These are phyloP conservation scores for Drosophila oshimai DNA, from an alignment of 1,140 invertebrate species.

Conservation along the genomic window DNA sequence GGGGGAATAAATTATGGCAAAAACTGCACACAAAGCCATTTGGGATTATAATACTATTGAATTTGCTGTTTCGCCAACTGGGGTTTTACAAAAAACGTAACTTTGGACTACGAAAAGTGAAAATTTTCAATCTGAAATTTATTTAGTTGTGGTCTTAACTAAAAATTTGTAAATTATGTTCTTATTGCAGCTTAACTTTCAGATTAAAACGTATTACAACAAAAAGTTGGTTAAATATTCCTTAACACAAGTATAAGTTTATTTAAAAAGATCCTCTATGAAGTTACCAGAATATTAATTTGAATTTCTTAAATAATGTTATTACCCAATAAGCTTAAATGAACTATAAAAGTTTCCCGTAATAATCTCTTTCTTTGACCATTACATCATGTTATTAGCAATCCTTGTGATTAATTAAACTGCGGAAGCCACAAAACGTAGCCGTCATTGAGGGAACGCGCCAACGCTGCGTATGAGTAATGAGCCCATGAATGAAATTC, in stretches of 20 bases:
- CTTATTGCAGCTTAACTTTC: no score
- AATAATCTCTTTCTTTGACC: constrained; percentile 11
- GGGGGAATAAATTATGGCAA: constrained; percentile 26
- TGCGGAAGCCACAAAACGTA: constrained; percentile 48
- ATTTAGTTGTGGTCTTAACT: no score
- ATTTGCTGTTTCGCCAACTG: neutral
- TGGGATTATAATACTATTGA: constrained; percentile 3
- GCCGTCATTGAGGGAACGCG: constrained; percentile 23
- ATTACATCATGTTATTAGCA: constrained; percentile 26
- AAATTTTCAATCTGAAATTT: no score
- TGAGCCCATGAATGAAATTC: constrained; percentile 58
- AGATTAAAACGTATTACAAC: no score
- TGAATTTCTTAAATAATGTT: neutral
- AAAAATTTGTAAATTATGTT: no score
- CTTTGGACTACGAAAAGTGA: neutral
- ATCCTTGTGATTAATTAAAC: constrained; percentile 67
- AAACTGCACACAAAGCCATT: neutral
- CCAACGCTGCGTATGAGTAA: constrained; percentile 69
- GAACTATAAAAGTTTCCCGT: constrained; percentile 14
- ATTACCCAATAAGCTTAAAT: constrained; percentile 14
- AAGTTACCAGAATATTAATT: neutral
- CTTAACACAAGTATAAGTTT: no score
- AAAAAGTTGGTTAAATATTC: no score
- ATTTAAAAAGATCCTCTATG: neutral
- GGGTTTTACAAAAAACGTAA: neutral